These are phyloP conservation scores for Metallyticus violacea DNA, from an alignment of 2,888 invertebrate genomes.

Conservation along the genomic window DNA sequence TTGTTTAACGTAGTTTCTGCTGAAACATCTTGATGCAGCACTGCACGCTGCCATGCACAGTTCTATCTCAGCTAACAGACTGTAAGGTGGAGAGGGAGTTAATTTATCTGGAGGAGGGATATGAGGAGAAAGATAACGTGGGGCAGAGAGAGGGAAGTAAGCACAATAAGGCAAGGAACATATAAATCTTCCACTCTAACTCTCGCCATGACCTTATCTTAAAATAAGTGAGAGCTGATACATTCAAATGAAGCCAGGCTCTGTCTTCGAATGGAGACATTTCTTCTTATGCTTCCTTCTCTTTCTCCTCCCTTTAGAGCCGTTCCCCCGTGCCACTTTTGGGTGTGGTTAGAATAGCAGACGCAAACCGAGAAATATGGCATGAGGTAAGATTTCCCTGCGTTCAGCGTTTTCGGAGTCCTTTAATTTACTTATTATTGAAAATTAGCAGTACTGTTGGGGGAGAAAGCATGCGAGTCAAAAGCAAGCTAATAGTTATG, in stretches of 20 bases:
- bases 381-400: neutral
- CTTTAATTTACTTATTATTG: neutral
- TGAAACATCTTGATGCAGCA: too few relatives aligned
- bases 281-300: neutral
- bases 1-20: too few relatives aligned
- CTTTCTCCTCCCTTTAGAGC: neutral
- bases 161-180: neutral
- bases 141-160: neutral
- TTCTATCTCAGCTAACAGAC: neutral
- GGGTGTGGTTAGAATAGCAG: neutral
- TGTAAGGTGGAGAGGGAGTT: neutral
- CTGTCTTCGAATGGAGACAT: neutral
- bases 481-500: too few relatives aligned
- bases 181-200: neutral
- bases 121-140: neutral
- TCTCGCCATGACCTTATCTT: neutral
- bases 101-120: neutral
- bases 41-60: too few relatives aligned
- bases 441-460: too few relatives aligned
- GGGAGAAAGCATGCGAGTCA: too few relatives aligned
- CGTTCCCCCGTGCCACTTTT: neutral
- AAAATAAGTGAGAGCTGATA: neutral
- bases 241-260: neutral
- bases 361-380: neutral
- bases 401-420: neutral